Percentiles rank a stretch among this genome's conserved stretches.
Evolutionary conservation across 2,113 vertebrate species (phyloP).

Genomic region (Lota lota): DNA sequence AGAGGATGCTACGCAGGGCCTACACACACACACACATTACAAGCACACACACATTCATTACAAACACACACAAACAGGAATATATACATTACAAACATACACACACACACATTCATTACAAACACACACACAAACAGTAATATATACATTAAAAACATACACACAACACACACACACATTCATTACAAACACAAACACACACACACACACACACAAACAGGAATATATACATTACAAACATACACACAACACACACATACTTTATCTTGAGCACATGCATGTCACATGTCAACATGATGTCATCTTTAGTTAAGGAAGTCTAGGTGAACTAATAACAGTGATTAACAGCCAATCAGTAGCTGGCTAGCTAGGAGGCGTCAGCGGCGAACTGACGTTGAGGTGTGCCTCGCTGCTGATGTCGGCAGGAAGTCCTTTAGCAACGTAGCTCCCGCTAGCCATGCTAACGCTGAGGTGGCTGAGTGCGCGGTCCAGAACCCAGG

Average conservation of each 20-base stretch:
- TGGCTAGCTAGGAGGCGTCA: no score
- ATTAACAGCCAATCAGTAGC: no score
- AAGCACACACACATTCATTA: slow-evolving; percentile 13
- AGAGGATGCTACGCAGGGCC: slow-evolving; percentile 49
- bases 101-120: no score
- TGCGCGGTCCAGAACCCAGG: slow-evolving; percentile 65
- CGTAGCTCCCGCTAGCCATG: slow-evolving; percentile 49
- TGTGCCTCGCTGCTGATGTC: slow-evolving; percentile 52
- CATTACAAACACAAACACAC: slow-evolving; percentile 2
- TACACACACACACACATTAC: slow-evolving; percentile 20
- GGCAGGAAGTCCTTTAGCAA: slow-evolving; percentile 50
- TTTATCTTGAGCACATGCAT: no score
- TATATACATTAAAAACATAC: slow-evolving; percentile 2
- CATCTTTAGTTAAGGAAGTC: no score
- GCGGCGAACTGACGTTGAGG: slow-evolving; percentile 43
- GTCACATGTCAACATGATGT: no score
- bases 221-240: no score
- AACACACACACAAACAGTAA: no score
- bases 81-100: background rate
- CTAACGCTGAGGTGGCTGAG: slow-evolving; percentile 57
- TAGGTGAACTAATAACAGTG: no score
- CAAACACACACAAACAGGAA: background rate
- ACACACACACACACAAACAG: slow-evolving; percentile 13
- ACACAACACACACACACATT: slow-evolving; percentile 13
- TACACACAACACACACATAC: no score